Base-by-base conservation (phyloP, 2,888 invertebrate species). In the Hyalella azteca region DNA sequence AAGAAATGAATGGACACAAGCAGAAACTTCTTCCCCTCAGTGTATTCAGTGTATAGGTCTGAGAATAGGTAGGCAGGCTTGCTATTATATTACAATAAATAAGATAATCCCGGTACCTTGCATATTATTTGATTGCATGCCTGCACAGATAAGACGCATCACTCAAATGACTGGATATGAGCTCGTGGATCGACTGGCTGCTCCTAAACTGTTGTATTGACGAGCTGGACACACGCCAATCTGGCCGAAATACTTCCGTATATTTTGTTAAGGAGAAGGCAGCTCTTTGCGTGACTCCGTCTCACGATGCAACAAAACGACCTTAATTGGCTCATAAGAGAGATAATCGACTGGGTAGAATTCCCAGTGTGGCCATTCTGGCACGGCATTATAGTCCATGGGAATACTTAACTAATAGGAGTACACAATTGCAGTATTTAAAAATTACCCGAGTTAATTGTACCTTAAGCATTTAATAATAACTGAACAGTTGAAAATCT, bases 241-340 rank as follows among this genome's bases (percentile, higher is more conserved):
- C 9, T 22, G 0, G 54, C 26, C 26, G 54, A 54, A 7, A 22
- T 26, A 54, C 5, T 54, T 22, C 54, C 54, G 15, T 54, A 54
- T 22, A 54, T 29, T 54, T 54, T 54, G 9, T 11, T 22, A 29
- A 26, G 26, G 29, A 22, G 11, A 26, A 7, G 26, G 54, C 22
- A 4, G 13, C 26, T 29, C 26, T 2, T 54, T 29, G 54, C 54
- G 54, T 54, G 54, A 54, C 54, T 54, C 13, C 4, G 7, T 11
- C 4, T 13, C 22, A 11, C 54, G 4, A 29, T 54, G 54, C 54
- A 54, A 26, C 54, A 54, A 54, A 54, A 54, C 54, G 54, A 54
- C 54, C 26, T 54, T 54, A 54, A 54, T 54, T 54, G 54, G 54
- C 54, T 54, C 54, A 54, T 54, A 54, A 54, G 26, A 54, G 26